phyloP scores from a whole-genome alignment of 2,797 vertebrate genomes.

The Amphiprion clarkii region DNA sequence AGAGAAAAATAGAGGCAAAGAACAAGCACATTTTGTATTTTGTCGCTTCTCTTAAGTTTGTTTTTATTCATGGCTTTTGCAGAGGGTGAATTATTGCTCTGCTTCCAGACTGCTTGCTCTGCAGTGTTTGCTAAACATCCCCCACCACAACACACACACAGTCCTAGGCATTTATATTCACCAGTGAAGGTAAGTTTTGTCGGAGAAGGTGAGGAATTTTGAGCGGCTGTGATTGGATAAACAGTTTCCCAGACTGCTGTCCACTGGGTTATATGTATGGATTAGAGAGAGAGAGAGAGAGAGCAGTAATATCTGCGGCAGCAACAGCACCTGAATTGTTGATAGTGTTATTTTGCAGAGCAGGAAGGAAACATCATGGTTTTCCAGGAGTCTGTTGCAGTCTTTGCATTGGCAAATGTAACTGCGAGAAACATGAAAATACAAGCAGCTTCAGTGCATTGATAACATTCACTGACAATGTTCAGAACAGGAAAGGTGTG shows the following conservation, averaged over 20 bases:
- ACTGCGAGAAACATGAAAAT: not conserved
- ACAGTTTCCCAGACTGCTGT: conserved; percentile 34
- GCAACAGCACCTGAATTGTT: conserved; percentile 37
- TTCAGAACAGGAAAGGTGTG: not conserved
- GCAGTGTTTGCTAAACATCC: conserved; percentile 59
- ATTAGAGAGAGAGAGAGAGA: conserved; percentile 24
- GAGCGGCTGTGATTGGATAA: conserved; percentile 60
- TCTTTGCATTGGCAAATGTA: not conserved
- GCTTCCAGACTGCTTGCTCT: conserved; percentile 64
- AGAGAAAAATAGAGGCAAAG: conserved; percentile 24
- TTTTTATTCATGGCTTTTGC: conserved; percentile 66
- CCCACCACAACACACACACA: conserved; percentile 22
- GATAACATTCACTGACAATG: not conserved
- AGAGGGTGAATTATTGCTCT: conserved; percentile 63
- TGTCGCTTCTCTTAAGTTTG: conserved; percentile 57
- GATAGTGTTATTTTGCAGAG: conserved; percentile 20
- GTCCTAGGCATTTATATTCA: conserved; percentile 51
- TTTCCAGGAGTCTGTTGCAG: not conserved
- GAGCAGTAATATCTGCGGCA: conserved; percentile 5
- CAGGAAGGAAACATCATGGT: not conserved
- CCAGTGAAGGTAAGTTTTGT: conserved; percentile 46
- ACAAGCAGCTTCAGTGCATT: not conserved
- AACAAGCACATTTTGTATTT: conserved; percentile 46
- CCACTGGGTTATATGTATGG: conserved; percentile 47
- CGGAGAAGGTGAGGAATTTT: conserved; percentile 57